Conservation (phyloP, 1,140 invertebrate species). For the Gryllus bimaculatus region DNA sequence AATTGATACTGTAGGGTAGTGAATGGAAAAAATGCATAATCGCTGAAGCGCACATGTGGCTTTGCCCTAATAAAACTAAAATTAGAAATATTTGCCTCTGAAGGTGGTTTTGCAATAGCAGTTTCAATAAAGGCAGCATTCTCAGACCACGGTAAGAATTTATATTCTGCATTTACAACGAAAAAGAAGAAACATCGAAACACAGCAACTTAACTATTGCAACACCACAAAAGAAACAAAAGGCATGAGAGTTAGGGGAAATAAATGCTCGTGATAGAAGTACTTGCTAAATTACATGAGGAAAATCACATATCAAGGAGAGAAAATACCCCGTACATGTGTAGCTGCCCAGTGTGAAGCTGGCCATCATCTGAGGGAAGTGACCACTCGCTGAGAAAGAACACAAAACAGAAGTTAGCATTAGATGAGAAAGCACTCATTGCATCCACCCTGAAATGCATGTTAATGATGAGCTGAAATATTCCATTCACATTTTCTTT, state of each 20-base stretch:
- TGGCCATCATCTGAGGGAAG: conserved; percentile 68
- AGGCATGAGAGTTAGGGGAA: not conserved
- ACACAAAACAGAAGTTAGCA: conserved; percentile 9
- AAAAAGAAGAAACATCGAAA: not conserved
- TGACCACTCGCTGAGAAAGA: conserved; percentile 63
- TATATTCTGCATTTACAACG: too few relatives aligned
- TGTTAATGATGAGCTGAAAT: not conserved
- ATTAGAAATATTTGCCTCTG: too few relatives aligned
- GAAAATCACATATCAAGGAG: not conserved
- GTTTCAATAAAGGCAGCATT: too few relatives aligned
- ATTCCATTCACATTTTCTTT: not conserved
- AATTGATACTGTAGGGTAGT: not conserved
- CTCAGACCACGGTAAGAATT: too few relatives aligned
- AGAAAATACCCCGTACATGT: conserved; percentile 60
- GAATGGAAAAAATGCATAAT: not conserved
- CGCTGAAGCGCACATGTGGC: conserved; percentile 18
- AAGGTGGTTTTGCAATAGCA: too few relatives aligned
- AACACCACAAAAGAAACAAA: not conserved
- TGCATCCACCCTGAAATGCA: not conserved
- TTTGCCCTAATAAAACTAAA: conserved; percentile 9
- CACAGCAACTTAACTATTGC: not conserved
- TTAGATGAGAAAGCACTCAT: not conserved
- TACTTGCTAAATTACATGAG: not conserved
- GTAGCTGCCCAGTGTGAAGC: conserved; percentile 76
- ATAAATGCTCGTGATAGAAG: not conserved